These are phyloP conservation scores for Macrostomum lignano DNA, from an alignment of 1,140 invertebrate genomes.

Conservation along the genomic window DNA sequence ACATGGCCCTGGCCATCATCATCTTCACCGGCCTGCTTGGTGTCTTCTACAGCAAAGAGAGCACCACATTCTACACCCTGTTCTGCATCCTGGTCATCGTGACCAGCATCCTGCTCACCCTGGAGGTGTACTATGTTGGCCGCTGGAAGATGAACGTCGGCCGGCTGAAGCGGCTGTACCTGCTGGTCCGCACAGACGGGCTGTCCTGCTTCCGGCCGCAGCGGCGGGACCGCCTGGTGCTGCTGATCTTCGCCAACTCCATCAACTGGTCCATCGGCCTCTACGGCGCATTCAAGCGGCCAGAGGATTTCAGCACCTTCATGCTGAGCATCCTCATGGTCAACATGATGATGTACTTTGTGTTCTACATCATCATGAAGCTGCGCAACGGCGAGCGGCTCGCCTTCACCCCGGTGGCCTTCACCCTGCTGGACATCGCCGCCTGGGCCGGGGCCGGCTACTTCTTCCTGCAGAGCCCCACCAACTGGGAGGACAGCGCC, in stretches of 20 bases:
- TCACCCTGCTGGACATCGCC: conserved; percentile 35
- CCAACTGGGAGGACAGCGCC: conserved; percentile 47
- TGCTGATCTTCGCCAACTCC: conserved; percentile 37
- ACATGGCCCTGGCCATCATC: conserved; percentile 43
- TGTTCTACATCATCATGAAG: conserved; percentile 63
- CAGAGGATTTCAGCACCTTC: conserved; percentile 49
- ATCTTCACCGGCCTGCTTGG: conserved; percentile 53
- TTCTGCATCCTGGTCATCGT: conserved; percentile 44
- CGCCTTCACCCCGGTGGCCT: conserved; percentile 33
- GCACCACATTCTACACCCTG: conserved; percentile 41
- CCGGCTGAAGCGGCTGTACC: conserved; percentile 19
- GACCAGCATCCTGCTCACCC: conserved; percentile 40
- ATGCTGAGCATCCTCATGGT: conserved; percentile 49
- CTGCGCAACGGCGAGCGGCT: conserved; percentile 40
- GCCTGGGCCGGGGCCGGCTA: conserved; percentile 41
- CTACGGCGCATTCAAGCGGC: conserved; percentile 36
- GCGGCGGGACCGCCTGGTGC: conserved; percentile 32
- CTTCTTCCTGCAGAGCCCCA: conserved; percentile 46
- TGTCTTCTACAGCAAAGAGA: conserved; percentile 46
- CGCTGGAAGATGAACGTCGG: conserved; percentile 32
- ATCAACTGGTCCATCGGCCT: conserved; percentile 41
- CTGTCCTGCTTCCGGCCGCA: conserved; percentile 29
- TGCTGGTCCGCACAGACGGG: conserved; percentile 26
- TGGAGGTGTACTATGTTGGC: conserved; percentile 59
- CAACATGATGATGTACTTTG: conserved; percentile 49